Percentiles rank a stretch among this genome's conserved stretches.
Conservation (phyloP, 2,797 vertebrate species). For the Otus scops region DNA sequence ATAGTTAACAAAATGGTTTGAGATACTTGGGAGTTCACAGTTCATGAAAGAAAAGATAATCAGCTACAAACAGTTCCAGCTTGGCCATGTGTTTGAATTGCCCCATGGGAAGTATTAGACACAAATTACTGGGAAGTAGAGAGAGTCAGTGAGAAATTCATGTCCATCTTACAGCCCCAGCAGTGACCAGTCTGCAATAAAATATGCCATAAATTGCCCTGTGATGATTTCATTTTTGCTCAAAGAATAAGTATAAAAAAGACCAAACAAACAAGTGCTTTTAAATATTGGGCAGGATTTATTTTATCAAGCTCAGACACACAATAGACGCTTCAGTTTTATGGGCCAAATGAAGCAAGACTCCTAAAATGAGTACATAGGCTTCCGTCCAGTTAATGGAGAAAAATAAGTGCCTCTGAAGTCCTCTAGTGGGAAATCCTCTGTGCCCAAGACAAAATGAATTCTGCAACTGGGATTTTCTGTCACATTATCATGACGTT, state of each 20-base stretch:
- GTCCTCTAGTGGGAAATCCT: background rate
- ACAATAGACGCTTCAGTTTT: background rate
- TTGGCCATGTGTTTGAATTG: background rate
- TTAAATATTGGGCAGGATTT: background rate
- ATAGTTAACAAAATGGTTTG: background rate
- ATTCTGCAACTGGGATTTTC: background rate
- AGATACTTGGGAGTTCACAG: background rate
- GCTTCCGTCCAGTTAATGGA: background rate
- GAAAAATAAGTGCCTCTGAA: background rate
- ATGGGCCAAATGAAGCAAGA: background rate
- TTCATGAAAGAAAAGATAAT: background rate
- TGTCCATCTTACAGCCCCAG: background rate
- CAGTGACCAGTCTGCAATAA: background rate
- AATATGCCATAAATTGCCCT: background rate
- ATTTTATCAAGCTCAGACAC: background rate
- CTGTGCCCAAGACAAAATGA: background rate
- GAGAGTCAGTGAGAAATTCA: background rate
- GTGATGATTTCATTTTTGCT: background rate
- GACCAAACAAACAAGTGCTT: background rate
- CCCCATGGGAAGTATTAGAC: background rate
- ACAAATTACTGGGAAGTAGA: background rate
- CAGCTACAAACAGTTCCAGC: background rate
- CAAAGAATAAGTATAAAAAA: background rate
- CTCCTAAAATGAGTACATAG: background rate
- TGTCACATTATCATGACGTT: background rate